Conservation (phyloP, 2,888 invertebrate genomes). For the Tineola bisselliella region DNA sequence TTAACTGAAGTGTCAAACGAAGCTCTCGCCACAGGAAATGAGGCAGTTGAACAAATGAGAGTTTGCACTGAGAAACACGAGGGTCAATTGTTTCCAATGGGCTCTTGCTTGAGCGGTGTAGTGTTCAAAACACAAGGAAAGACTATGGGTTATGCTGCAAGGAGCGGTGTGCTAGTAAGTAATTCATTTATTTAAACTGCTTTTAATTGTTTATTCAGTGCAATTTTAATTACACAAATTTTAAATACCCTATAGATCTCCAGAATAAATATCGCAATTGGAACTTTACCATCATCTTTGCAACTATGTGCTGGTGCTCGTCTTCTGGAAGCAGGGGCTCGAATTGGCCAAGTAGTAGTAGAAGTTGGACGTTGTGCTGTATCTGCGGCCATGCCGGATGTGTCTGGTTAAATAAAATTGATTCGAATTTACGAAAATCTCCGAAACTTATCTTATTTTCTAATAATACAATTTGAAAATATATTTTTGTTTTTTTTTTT, state of each 20-base stretch:
- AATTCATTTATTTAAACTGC: neutral
- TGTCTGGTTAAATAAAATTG: neutral
- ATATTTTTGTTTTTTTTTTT: too few species aligned
- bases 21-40: constrained; percentile 29
- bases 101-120: constrained; percentile 38
- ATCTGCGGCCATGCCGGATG: constrained; percentile 19
- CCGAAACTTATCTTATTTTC: too few species aligned
- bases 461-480: too few species aligned
- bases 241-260: constrained; percentile 29
- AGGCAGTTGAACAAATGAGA: constrained; percentile 35
- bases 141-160: constrained; percentile 30
- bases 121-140: constrained; percentile 40
- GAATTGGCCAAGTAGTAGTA: constrained; percentile 39
- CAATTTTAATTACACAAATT: too few species aligned
- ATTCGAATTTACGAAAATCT: too few species aligned
- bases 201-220: too few species aligned
- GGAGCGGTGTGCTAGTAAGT: constrained; percentile 40
- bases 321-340: constrained; percentile 38
- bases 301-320: constrained; percentile 45
- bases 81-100: constrained; percentile 30
- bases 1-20: constrained; percentile 26
- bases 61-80: constrained; percentile 31
- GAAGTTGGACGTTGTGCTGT: constrained; percentile 46
- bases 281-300: constrained; percentile 39
- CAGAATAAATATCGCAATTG: constrained; percentile 40